Base-by-base conservation (phyloP, 2,113 vertebrate species). In the Antechinus stuartii region DNA sequence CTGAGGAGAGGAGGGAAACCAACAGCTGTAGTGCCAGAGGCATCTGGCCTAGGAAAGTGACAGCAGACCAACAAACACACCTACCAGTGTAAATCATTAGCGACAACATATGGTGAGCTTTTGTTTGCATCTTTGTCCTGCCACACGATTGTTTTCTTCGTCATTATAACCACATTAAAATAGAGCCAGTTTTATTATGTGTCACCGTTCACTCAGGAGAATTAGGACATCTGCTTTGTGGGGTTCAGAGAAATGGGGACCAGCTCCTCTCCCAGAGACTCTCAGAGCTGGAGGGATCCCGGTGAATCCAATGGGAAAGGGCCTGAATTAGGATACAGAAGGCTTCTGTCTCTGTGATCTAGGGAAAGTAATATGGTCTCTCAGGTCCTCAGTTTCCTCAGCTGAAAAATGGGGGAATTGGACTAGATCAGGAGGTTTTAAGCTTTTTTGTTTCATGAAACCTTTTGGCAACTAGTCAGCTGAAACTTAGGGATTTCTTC, bases 11-110 rank as follows among this genome's bases (percentile, higher is more conserved):
- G 35, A 35, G 11, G 50, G 57, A 92, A 95, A 61, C 96, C 90
- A 96, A 11, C 97, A 97, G 97, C 97, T 98, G 97, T 0, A 91
- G 52, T 57, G 94, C 96, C 97, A 96, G 91, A 91, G 97, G 96
- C 95, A 96, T 92, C 54, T 92, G 94, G 97, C 96, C 61, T 16
- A 1, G 68, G 96, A 98, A 96, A 0, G 0, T 8, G 92, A 54
- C 30, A 61, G 95, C 92, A 96, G 96, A 95, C 2, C 0, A 0
- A 91, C 11, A 30, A 0, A 22, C 96, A 96, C 96, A 96, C 92
- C 95, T 76, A 91, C 91, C 57, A 0, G 8, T 93, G 96, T 96
- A 92, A 94, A 4, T 96, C 95, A 93, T 94, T 84, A 96, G 96
- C 14, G 55, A 47, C 90, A 94, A 76, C 96, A 98, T 97, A 97